Percentiles rank a stretch among this genome's conserved stretches.
Conservation (phyloP, 2,888 invertebrate species). For the Torymus aiolomorphi region DNA sequence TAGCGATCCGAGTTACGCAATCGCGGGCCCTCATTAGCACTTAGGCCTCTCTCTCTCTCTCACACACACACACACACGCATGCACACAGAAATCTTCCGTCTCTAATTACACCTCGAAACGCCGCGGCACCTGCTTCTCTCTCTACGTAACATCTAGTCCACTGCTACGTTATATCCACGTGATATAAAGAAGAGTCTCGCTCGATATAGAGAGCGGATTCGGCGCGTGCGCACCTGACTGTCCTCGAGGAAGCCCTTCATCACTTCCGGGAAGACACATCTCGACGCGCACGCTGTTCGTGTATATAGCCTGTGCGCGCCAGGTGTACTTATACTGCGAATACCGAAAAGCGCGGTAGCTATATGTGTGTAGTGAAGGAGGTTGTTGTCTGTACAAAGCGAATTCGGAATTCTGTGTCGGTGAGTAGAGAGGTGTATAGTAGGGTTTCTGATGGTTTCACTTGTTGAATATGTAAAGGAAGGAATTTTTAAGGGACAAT, state of each 20-base stretch:
- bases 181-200: not conserved
- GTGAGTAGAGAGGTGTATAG: too few relatives aligned
- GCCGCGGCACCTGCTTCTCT: constrained; percentile 23
- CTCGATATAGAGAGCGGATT: not conserved
- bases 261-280: constrained; percentile 69
- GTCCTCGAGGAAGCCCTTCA: constrained; percentile 63
- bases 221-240: constrained; percentile 47
- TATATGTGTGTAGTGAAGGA: too few relatives aligned
- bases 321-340: constrained; percentile 28
- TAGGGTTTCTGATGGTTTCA: too few relatives aligned
- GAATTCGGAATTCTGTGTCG: too few relatives aligned
- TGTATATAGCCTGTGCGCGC: not conserved
- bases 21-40: constrained; percentile 10
- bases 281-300: constrained; percentile 42
- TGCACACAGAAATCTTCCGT: constrained; percentile 27
- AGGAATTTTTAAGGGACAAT: too few relatives aligned
- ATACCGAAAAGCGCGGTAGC: not conserved
- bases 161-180: not conserved
- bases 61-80: not conserved
- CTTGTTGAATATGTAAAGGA: too few relatives aligned
- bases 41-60: too few relatives aligned
- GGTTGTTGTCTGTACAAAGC: too few relatives aligned
- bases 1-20: constrained; percentile 14
- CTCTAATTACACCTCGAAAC: constrained; percentile 19
- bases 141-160: constrained; percentile 1